Percentiles rank a stretch among this genome's conserved stretches.
Conservation (phyloP, 1,140 invertebrate species). For the Drosophila grimshawi region DNA sequence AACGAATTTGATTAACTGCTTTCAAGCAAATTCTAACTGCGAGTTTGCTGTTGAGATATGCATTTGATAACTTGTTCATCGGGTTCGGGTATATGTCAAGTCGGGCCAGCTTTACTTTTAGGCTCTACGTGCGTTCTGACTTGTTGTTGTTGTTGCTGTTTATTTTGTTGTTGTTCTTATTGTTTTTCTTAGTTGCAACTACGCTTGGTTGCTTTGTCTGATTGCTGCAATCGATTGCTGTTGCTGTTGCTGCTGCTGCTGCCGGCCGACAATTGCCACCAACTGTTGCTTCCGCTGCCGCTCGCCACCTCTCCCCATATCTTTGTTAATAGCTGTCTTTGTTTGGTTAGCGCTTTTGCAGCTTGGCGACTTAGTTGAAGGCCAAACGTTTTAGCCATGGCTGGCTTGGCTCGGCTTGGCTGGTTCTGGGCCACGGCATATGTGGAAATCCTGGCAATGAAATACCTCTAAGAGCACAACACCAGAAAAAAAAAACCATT, state of each 20-base stretch:
- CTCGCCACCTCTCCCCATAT: background rate
- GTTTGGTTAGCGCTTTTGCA: background rate
- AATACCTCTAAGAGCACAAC: constrained; percentile 3
- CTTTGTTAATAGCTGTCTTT: constrained; percentile 1
- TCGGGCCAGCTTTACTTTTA: background rate
- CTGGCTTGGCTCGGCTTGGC: constrained; percentile 13
- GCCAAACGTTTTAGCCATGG: constrained; percentile 28
- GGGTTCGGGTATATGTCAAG: background rate
- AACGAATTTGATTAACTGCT: too few relatives aligned
- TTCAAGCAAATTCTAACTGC: too few relatives aligned
- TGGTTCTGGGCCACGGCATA: constrained; percentile 44
- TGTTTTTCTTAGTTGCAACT: constrained; percentile 45
- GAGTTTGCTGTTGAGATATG: too few relatives aligned
- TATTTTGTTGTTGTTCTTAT: constrained; percentile 8
- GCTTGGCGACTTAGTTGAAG: constrained; percentile 21
- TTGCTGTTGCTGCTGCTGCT: constrained; percentile 2
- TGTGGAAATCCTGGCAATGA: constrained; percentile 46
- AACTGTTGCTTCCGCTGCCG: background rate
- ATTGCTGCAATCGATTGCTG: constrained; percentile 51
- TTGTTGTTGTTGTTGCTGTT: constrained; percentile 14
- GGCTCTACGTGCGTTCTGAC: constrained; percentile 9
- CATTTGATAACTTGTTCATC: background rate
- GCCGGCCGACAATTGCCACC: constrained; percentile 12
- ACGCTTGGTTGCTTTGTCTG: constrained; percentile 38
- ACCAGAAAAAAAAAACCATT: background rate